Evolutionary conservation across 2,113 vertebrate species (phyloP).

Genomic region (Mustelus asterias): DNA sequence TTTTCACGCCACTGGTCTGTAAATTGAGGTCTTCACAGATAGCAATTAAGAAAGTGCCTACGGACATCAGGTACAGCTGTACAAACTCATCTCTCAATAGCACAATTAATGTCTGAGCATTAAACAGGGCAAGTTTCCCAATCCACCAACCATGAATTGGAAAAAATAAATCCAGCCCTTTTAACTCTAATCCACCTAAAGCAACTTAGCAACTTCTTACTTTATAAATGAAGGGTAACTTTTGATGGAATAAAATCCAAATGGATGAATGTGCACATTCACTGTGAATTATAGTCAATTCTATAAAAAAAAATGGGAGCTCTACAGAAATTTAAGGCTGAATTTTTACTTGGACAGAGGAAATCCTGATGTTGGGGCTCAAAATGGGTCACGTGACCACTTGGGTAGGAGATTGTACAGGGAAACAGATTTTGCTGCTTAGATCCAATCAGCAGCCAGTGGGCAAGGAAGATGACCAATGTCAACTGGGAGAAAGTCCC

Average conservation of each 20-base stretch:
- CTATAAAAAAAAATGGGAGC: neutral
- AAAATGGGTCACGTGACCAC: too few relatives aligned
- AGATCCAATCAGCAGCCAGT: too few relatives aligned
- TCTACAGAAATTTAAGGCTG: neutral
- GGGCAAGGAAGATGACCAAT: too few relatives aligned
- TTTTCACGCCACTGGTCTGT: neutral
- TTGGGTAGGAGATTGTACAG: too few relatives aligned
- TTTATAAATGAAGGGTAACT: neutral
- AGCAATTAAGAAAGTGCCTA: neutral
- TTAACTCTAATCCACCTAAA: neutral
- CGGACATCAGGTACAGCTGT: neutral
- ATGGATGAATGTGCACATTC: neutral
- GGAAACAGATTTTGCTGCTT: too few relatives aligned
- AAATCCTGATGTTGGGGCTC: too few relatives aligned
- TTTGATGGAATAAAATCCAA: neutral
- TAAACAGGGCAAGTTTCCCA: neutral
- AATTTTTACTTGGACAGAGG: too few relatives aligned
- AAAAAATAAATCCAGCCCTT: neutral
- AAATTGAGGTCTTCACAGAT: neutral
- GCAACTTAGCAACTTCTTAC: neutral
- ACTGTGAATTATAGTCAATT: neutral
- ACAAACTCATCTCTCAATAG: neutral
- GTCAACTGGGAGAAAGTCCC: too few relatives aligned
- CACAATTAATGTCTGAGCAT: neutral
- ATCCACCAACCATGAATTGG: neutral